Conservation (phyloP, 2,113 vertebrate genomes). For the Xenopus borealis region DNA sequence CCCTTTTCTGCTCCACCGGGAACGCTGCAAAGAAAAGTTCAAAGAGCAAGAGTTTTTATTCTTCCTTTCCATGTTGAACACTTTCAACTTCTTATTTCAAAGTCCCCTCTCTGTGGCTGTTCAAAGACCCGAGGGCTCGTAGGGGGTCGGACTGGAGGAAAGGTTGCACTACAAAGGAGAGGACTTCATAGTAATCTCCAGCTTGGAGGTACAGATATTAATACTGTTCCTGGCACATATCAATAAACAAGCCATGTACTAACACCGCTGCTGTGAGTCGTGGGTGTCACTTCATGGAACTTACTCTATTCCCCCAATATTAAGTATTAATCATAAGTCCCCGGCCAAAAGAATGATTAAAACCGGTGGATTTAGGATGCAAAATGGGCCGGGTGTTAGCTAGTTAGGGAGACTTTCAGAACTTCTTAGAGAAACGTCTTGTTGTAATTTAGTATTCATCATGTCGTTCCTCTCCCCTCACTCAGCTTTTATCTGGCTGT, state of each 20-base stretch:
- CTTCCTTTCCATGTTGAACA: constrained; percentile 76
- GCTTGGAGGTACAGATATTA: constrained; percentile 44
- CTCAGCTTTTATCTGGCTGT: constrained; percentile 87
- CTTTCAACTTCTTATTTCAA: constrained; percentile 91
- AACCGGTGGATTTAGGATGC: constrained; percentile 36
- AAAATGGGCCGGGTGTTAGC: constrained; percentile 69
- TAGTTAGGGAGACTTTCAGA: constrained; percentile 82
- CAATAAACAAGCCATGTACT: constrained; percentile 59
- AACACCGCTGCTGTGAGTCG: constrained; percentile 33
- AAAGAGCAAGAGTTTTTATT: constrained; percentile 86
- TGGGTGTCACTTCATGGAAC: constrained; percentile 37
- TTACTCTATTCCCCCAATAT: not conserved
- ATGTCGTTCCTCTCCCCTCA: constrained; percentile 54
- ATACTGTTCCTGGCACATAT: constrained; percentile 42
- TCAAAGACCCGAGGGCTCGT: constrained; percentile 78
- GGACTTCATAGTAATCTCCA: constrained; percentile 65
- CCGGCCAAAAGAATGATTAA: constrained; percentile 34
- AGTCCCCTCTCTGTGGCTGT: constrained; percentile 75
- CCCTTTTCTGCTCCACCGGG: constrained; percentile 60
- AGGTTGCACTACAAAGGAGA: constrained; percentile 82
- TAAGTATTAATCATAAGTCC: not conserved
- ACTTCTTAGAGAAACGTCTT: constrained; percentile 72
- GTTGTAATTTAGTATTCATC: constrained; percentile 76
- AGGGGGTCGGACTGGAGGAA: constrained; percentile 72
- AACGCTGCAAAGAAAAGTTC: constrained; percentile 78